A percentile compares a stretch with the other conserved stretches of the same genome.
Conservation (phyloP, 1,140 invertebrate species). For the Papilio polyxenes region DNA sequence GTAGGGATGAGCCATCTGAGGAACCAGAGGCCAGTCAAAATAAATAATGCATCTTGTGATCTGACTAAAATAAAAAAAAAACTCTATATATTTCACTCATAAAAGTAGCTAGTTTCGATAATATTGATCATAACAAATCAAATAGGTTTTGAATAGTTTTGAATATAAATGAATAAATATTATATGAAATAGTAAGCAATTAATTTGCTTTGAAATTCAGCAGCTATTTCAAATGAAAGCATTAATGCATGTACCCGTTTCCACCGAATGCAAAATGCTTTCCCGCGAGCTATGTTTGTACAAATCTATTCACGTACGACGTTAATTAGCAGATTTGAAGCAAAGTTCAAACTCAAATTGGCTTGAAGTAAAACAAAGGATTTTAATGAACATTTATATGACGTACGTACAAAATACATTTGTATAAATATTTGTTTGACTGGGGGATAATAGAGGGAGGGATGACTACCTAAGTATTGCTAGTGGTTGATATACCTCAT, state of each 20-base stretch:
- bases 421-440: not conserved
- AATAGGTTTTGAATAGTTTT: not conserved
- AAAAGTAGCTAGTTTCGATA: not conserved
- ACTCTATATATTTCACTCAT: not conserved
- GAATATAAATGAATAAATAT: not conserved
- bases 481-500: not conserved
- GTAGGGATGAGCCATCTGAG: no score
- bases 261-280: not conserved
- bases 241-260: slow-evolving; percentile 1
- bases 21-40: no score
- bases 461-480: not conserved
- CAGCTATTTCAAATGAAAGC: not conserved
- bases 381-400: not conserved
- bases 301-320: slow-evolving; percentile 8
- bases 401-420: not conserved
- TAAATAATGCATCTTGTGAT: no score
- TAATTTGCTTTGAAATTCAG: not conserved
- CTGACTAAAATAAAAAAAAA: no score
- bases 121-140: no score
- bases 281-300: not conserved
- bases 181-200: not conserved
- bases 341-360: slow-evolving; percentile 16
- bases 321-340: slow-evolving; percentile 8
- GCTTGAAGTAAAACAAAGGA: not conserved
- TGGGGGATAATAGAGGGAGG: not conserved